Percentiles rank a stretch among this genome's conserved stretches.
Evolutionary conservation across 2,113 vertebrate genomes (phyloP).

Genomic region (Azemiops feae): DNA sequence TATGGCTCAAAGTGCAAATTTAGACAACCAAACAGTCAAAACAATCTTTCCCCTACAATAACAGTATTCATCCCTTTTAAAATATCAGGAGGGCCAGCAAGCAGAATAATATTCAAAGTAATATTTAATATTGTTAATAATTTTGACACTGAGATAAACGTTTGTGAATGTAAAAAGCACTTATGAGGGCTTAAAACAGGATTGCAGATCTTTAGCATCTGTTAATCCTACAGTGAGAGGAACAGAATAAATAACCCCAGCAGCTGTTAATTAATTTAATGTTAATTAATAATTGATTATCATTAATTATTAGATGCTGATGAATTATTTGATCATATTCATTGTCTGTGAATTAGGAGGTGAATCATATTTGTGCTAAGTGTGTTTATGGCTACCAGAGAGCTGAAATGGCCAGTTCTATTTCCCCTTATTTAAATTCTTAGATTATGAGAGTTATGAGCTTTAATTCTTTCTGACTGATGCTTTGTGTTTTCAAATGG

Average conservation of each 20-base stretch:
- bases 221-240: not conserved
- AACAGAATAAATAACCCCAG: not conserved
- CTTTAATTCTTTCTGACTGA: not conserved
- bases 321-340: not conserved
- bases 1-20: not conserved
- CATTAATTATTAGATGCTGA: not conserved
- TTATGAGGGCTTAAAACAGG: not conserved
- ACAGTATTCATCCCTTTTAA: not conserved
- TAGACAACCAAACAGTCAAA: not conserved
- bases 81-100: accelerated
- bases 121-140: not conserved
- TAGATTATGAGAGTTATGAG: not conserved
- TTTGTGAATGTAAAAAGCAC: not conserved
- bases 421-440: not conserved
- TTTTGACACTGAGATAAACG: not conserved
- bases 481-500: not conserved
- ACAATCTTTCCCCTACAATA: not conserved
- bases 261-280: not conserved
- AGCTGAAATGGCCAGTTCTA: not conserved
- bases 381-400: not conserved
- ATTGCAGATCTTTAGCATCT: not conserved
- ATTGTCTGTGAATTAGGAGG: not conserved
- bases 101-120: not conserved
- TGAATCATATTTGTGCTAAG: not conserved
- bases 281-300: not conserved